Conservation (phyloP, 2,113 vertebrate species). For the Bostrychus sinensis region DNA sequence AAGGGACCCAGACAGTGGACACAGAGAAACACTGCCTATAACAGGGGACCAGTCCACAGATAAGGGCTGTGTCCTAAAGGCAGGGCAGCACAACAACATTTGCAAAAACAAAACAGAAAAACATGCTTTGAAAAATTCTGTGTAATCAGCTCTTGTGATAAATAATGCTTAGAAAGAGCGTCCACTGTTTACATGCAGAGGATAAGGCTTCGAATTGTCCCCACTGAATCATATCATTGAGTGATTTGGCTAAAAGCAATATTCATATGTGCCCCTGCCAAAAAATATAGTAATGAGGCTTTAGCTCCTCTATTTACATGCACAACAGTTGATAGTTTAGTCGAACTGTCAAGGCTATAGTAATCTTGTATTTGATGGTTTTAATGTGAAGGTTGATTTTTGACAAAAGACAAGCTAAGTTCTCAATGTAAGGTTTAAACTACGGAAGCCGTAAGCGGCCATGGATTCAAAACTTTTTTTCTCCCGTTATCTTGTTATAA, state of each 20-base stretch:
- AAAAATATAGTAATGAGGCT: conserved; percentile 23
- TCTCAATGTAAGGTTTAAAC: too few relatives aligned
- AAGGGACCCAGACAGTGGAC: conserved; percentile 49
- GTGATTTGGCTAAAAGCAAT: conserved; percentile 44
- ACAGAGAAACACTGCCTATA: conserved; percentile 47
- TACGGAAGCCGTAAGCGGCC: too few relatives aligned
- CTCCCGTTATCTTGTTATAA: too few relatives aligned
- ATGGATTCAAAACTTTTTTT: too few relatives aligned
- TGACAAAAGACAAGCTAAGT: too few relatives aligned
- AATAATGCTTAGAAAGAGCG: neutral
- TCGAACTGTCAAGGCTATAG: too few relatives aligned
- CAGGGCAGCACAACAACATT: conserved; percentile 59
- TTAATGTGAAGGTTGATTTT: too few relatives aligned
- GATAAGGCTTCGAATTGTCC: neutral
- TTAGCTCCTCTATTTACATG: too few relatives aligned
- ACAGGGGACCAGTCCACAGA: conserved; percentile 66
- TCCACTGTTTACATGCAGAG: neutral
- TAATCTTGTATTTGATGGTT: too few relatives aligned
- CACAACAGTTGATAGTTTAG: too few relatives aligned
- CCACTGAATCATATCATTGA: conserved; percentile 15
- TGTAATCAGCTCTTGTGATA: neutral
- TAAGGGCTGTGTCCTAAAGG: conserved; percentile 70
- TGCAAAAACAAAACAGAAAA: neutral
- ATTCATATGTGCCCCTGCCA: conserved; percentile 19
- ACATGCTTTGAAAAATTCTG: neutral